Evolutionary conservation across 2,113 vertebrate species (phyloP), one percentile per base, ranked within the genome.

Genomic region (Lagopus leucura): DNA sequence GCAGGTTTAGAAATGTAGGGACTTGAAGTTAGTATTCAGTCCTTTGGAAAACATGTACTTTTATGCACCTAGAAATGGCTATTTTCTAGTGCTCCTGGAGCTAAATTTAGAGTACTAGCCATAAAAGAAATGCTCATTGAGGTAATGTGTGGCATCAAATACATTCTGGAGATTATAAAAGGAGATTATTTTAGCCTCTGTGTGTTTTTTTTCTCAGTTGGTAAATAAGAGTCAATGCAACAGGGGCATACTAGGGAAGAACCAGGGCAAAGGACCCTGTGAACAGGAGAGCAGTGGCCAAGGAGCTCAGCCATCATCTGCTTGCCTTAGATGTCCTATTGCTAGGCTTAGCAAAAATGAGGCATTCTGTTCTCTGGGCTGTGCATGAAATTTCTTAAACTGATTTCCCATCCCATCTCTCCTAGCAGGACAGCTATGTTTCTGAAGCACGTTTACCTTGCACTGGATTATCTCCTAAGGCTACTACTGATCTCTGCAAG

Each of bases 191-290:
- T 24, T 32, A 40, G 13, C 13, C 47, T 25, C 1, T 3, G 10
- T 18, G 40, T 12, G 24, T 2, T 9, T 83, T 80, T 27, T 13
- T 58, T 34, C 40, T 88, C 24, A 18, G 27, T 9, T 81, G 28
- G 2, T 20, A 1, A 24, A 10, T 2, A 18, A 34, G 28, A 60
- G 24, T 15, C 21, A 45, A 16, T 0, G 0, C 0, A 1, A 28
- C 36, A 86, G 25, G 12, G 16, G 21, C 25, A 47, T 6, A 20
- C 32, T 63, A 18, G 50, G 65, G 34, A 30, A 72, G 11, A 30
- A 67, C 18, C n/a, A 67, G 60, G 32, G 18, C 14, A 12, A 28
- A 17, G 27, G 20, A 4, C 13, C 65, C 66, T 54, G 55, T 5
- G 55, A 11, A 43, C 5, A 2, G 50, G 61, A 73, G 47, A 58